Conservation (phyloP, 2,113 vertebrate genomes). For the Peromyscus maniculatus region DNA sequence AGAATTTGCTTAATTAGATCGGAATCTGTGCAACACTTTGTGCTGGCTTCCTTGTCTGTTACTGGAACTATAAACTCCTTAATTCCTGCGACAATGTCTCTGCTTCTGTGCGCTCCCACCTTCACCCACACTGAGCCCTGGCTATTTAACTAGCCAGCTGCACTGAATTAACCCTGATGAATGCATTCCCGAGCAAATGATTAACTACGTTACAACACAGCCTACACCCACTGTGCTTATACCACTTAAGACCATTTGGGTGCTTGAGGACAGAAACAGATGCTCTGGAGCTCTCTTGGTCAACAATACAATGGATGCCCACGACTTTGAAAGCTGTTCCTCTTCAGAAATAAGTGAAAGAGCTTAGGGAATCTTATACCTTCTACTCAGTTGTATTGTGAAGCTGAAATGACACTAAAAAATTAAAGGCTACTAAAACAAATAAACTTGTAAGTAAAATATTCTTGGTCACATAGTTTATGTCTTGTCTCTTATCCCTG, state of each 20-base stretch:
- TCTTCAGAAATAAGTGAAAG: neutral
- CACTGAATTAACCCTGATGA: neutral
- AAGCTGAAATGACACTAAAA: neutral
- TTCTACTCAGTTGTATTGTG: neutral
- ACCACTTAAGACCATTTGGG: neutral
- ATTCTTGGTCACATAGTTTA: neutral
- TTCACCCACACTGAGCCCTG: neutral
- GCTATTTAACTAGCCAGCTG: neutral
- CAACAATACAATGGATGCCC: neutral
- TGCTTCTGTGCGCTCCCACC: too few relatives aligned
- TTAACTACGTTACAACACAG: neutral
- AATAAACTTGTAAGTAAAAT: neutral
- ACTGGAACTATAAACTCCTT: neutral
- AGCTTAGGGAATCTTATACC: neutral
- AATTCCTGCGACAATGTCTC: neutral
- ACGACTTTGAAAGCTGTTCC: too few relatives aligned
- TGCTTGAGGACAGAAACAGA: neutral
- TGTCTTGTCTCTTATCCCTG: neutral
- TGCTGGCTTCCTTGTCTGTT: neutral
- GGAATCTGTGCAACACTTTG: neutral
- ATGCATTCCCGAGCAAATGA: neutral
- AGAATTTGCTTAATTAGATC: neutral
- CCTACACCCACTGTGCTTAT: fast-evolving
- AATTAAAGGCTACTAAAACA: neutral
- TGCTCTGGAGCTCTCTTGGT: fast-evolving